Base-by-base conservation (phyloP, 2,113 vertebrate species). In the Climacteris rufus region DNA sequence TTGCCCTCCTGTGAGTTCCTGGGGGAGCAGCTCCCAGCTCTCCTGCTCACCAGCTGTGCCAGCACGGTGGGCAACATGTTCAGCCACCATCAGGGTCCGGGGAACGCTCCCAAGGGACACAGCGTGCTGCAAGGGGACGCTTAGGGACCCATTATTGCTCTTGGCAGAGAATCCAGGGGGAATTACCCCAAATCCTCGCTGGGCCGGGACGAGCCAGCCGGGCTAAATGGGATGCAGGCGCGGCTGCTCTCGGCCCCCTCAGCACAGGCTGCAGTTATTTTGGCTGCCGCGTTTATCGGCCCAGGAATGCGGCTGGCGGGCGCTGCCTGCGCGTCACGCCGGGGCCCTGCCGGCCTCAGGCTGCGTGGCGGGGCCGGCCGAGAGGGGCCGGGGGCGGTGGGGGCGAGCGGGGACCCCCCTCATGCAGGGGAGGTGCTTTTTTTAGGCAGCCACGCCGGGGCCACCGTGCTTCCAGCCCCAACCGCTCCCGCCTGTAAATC, bases 241-340 rank as follows among this genome's bases (percentile, higher is more conserved):
- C 40, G n/a, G 89, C 93, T n/a, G 71, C 1, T 37, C 75, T 88
- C 63, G 30, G 76, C 80, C 87, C 39, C 49, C 83, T 52, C 12
- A 6, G 45, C 40, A 20, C 90, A 31, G 89, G 49, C 83, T 77
- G 83, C 33, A 71, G 81, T 69, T 94, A 81, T 92, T 96, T 96
- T 93, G 94, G 94, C 94, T 94, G 94, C 56, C 9, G 90, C 56
- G 33, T 90, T 93, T 95, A 93, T 95, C 95, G 31, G 91, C 74
- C 65, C 83, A 94, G 96, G 97, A 96, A 97, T 97, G 96, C 21
- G 72, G 84, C 89, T 53, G 84, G 86, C 79, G 27, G 72, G 79
- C 37, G 52, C 88, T 86, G 95, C 83, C 89, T 92, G 91, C 42
- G 4, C 45, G 66, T 78, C 92, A 52, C 25, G 4, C 69, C n/a